These are phyloP conservation scores for Sesamia inferens DNA, from an alignment of 2,888 invertebrate species.

Conservation along the genomic window DNA sequence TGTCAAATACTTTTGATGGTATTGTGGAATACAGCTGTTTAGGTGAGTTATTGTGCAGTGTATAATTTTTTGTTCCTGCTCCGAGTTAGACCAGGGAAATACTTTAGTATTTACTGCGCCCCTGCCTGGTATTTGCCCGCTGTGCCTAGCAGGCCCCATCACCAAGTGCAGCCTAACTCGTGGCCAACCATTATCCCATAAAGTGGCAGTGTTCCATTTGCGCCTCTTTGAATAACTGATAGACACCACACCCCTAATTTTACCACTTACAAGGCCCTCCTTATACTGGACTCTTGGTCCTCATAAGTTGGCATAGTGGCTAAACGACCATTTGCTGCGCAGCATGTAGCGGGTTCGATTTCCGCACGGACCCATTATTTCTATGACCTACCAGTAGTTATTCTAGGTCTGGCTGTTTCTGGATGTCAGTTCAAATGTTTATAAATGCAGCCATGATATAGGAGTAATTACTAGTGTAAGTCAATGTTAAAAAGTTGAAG, in stretches of 20 bases:
- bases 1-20: slow-evolving; percentile 97
- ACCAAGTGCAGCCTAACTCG: not conserved
- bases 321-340: too few relatives aligned
- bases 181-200: not conserved
- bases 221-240: not conserved
- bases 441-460: too few relatives aligned
- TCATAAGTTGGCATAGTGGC: too few relatives aligned
- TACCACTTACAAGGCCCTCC: not conserved
- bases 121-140: not conserved
- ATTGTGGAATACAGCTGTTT: slow-evolving; percentile 97
- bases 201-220: too few relatives aligned
- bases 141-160: not conserved
- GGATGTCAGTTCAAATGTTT: too few relatives aligned
- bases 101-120: not conserved
- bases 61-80: not conserved
- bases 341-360: too few relatives aligned
- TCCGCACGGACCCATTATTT: too few relatives aligned
- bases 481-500: too few relatives aligned
- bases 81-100: not conserved
- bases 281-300: too few relatives aligned
- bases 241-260: not conserved
- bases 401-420: too few relatives aligned
- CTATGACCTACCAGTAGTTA: too few relatives aligned
- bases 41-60: slow-evolving; percentile 80
- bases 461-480: too few relatives aligned